Evolutionary conservation across 2,888 invertebrate genomes (phyloP), one percentile per base, ranked within the genome.

Genomic region (Timema cristinae): DNA sequence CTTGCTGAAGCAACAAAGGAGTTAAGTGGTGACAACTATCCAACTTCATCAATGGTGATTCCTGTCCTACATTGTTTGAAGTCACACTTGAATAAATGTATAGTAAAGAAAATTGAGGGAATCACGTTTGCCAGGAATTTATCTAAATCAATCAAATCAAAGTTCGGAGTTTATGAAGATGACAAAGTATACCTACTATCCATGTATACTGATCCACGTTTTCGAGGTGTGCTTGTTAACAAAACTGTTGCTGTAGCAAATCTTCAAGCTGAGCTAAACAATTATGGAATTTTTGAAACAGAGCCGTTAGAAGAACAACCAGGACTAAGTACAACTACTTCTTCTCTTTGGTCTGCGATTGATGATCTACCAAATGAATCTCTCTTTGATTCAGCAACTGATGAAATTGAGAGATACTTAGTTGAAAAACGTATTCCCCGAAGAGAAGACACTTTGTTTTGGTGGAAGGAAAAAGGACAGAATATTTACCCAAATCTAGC

Each of bases 51-150:
- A 9, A 50, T 49, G 52, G 6, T 49, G 0, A 68, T 16, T 32
- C 68, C 54, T 51, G 51, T 50, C 16, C 15, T 52, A 15, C 51
- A 52, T n/a, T 68, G 50, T 50, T 68, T 68, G 13, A 7, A 66
- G 7, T 67, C 50, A 50, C 59, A 59, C 15, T 8, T 59, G 59
- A 59, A n/a, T 16, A 10, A 15, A 9, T 59, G 6, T 32, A 59
- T 59, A 16, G 16, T 9, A 32, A 8, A 13, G n/a, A 59, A 63
- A 63, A 16, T 13, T 6, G 63, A 63, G 0, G 13, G 49, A 68
- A 47, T 49, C 6, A 47, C 49, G 50, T 68, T 51, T 16, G 68
- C 52, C 15, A 67, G 16, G 16, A 48, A 49, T 67, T 49, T 67
- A 15, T 15, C 32, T n/a, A 59, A 59, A 67, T n/a, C 67, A 48